These are phyloP conservation scores for Rhabdomys dilectus DNA, from an alignment of 2,113 vertebrate genomes.

Conservation along the genomic window DNA sequence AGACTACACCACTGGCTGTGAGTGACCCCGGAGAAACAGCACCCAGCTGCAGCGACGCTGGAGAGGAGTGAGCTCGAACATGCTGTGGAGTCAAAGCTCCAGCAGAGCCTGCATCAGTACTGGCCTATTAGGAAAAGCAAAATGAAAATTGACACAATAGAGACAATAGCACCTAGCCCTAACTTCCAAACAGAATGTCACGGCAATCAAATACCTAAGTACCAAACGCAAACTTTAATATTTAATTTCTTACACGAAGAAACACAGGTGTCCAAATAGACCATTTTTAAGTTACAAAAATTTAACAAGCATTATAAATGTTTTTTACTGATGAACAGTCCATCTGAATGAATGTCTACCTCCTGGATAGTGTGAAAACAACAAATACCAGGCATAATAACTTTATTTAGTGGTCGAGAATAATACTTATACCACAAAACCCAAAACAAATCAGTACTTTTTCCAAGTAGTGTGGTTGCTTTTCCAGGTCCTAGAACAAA, in stretches of 20 bases:
- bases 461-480: neutral
- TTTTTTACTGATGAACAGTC: constrained; percentile 1
- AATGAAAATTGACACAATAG: constrained; percentile 1
- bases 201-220: constrained; percentile 1
- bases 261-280: constrained; percentile 18
- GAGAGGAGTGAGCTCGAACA: constrained; percentile 97
- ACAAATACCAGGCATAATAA: neutral
- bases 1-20: constrained; percentile 88
- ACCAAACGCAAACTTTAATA: constrained; percentile 46
- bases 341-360: neutral
- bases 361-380: neutral
- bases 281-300: neutral
- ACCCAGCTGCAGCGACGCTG: constrained; percentile 95
- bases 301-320: neutral
- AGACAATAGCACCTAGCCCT: neutral
- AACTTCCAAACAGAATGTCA: neutral
- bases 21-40: constrained; percentile 92
- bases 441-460: neutral
- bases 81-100: constrained; percentile 95
- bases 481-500: constrained; percentile 36
- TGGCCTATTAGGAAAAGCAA: constrained; percentile 88
- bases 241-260: neutral
- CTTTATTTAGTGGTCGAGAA: neutral
- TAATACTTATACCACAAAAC: neutral
- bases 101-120: constrained; percentile 95